These are phyloP conservation scores for Scarus forsteni DNA, from an alignment of 2,797 vertebrate species.

Conservation along the genomic window DNA sequence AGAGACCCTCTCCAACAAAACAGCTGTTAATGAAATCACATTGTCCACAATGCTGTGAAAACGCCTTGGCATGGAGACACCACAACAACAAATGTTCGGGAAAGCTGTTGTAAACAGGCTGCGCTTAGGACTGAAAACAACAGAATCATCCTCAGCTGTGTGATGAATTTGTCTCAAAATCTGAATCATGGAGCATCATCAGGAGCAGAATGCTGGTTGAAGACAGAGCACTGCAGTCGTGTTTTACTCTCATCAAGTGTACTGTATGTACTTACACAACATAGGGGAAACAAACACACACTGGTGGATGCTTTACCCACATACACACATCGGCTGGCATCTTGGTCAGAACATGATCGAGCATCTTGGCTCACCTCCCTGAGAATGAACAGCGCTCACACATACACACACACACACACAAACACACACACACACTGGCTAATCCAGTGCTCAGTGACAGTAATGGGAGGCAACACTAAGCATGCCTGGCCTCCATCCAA, in stretches of 20 bases:
- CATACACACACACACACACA: neutral
- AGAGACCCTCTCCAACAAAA: slow-evolving; percentile 29
- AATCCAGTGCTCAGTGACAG: slow-evolving; percentile 67
- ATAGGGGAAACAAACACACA: slow-evolving; percentile 13
- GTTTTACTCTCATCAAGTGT: neutral
- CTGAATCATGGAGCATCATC: neutral
- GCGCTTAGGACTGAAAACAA: neutral
- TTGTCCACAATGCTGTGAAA: slow-evolving; percentile 38
- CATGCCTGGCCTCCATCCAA: slow-evolving; percentile 65
- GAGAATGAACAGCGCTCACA: slow-evolving; percentile 44
- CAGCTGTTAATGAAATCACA: slow-evolving; percentile 33
- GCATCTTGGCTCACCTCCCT: slow-evolving; percentile 28
- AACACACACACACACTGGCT: slow-evolving; percentile 16
- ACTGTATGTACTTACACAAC: slow-evolving; percentile 8
- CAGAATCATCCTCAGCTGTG: neutral
- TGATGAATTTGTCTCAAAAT: slow-evolving; percentile 8
- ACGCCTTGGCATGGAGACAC: slow-evolving; percentile 35
- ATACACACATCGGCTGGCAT: slow-evolving; percentile 26
- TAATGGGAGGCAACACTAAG: slow-evolving; percentile 62
- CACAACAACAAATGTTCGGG: slow-evolving; percentile 57
- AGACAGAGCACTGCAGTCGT: slow-evolving; percentile 9
- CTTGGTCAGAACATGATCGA: slow-evolving; percentile 32
- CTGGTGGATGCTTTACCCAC: neutral
- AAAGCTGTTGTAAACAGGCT: slow-evolving; percentile 51
- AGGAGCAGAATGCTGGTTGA: slow-evolving; percentile 17